A percentile compares a stretch with the other conserved stretches of the same genome.
Conservation (phyloP, 23 tunicate genomes). For the Diplosoma virens region DNA sequence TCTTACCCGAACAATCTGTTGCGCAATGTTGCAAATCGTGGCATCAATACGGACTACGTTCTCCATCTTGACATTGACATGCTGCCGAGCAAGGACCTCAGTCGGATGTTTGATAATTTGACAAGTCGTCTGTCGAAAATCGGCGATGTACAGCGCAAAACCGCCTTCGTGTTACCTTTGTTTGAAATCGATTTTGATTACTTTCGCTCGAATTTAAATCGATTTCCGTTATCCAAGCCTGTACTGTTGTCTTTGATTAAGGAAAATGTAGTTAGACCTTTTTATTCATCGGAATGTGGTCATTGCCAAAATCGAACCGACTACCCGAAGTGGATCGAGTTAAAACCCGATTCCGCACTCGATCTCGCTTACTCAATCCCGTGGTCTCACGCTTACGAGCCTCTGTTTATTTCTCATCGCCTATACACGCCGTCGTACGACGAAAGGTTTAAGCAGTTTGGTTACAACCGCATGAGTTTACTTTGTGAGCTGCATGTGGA, state of each 20-base stretch:
- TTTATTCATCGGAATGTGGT: not conserved
- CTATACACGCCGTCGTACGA: conserved; percentile 31
- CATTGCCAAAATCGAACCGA: conserved; percentile 32
- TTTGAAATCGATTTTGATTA: conserved; percentile 25
- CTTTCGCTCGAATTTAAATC: not conserved
- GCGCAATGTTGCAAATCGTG: conserved; percentile 53
- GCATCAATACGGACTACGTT: not conserved
- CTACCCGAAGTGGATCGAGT: conserved; percentile 19
- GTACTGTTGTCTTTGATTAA: not conserved
- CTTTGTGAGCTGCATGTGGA: conserved; percentile 42
- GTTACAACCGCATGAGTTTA: conserved; percentile 45
- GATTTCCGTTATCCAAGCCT: conserved; percentile 22
- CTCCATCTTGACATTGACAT: conserved; percentile 37
- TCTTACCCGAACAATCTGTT: conserved; percentile 43
- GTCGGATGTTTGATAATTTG: not conserved
- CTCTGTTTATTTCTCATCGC: conserved; percentile 3
- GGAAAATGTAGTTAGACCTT: conserved; percentile 24
- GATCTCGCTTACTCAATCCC: conserved; percentile 1
- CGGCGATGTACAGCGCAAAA: not conserved
- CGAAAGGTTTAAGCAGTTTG: conserved; percentile 42
- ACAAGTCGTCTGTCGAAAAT: not conserved
- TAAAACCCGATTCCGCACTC: not conserved
- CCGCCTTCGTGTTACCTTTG: conserved; percentile 34
- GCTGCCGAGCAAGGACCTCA: conserved; percentile 27
- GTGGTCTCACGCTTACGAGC: conserved; percentile 38